Base-by-base conservation (phyloP, 2,113 vertebrate genomes). In the Glaucidium brasilianum region DNA sequence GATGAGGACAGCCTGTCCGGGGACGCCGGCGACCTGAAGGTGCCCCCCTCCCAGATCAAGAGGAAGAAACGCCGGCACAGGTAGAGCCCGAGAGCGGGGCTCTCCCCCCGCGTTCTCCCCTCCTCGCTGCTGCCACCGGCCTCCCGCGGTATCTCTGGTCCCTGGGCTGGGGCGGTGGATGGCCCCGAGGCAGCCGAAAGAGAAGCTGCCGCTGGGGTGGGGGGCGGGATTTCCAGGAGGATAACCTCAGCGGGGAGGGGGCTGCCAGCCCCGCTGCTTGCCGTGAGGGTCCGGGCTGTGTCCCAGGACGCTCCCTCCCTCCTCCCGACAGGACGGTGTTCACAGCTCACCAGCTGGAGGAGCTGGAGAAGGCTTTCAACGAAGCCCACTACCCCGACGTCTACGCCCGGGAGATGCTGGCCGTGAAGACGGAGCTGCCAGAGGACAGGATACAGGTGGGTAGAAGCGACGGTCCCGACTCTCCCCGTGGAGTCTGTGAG, bases 371-470 rank as follows among this genome's bases (percentile, higher is more conserved):
- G 87, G 99, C 99, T 3, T 99, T 99, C 85, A 98, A 99, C 2
- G 99, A 99, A 86, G 99, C 99, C 5, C 99, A 99, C 83, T 99
- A 99, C 66, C 99, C 99, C 3, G 99, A 99, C 8, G 99, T 99
- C 6, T 99, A 99, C 6, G 99, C 99, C 47, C 97, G 99, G 79
- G 99, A 99, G 98, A 99, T 99, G 99, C 97, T 99, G 72, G 99
- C 99, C 0, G 95, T 99, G 98, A 99, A 99, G 98, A 99, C 99
- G 0, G 99, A 99, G 96, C 98, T 99, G 47, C 99, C 99, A 0
- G 99, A 99, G 96, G 99, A 99, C 97, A 96, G 99, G 21, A 99
- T 99, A 97, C 99, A 99, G 99, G 99, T 99, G 88, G 71, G 86
- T 55, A 74, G 27, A 49, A 34, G n/a, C 6, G 7, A 6, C 12